These are phyloP conservation scores for Strigamia crassipes DNA, from an alignment of 2,888 invertebrate species.

Conservation along the genomic window DNA sequence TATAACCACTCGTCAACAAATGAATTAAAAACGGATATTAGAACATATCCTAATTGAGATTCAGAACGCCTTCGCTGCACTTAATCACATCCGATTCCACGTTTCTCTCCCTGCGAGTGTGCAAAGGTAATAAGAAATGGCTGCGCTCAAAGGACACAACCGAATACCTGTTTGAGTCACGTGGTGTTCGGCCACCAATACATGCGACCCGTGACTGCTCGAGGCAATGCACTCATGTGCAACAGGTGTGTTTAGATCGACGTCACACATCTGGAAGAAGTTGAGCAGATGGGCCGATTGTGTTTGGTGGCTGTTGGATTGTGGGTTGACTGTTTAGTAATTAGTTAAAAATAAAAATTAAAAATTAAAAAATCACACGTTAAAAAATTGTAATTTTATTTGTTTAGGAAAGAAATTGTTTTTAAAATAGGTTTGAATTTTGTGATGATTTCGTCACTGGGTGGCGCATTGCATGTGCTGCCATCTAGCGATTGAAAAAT, in stretches of 20 bases:
- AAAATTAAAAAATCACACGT: too few relatives aligned
- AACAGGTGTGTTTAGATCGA: background rate
- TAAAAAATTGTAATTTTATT: too few relatives aligned
- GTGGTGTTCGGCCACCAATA: background rate
- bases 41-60: background rate
- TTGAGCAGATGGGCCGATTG: background rate
- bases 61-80: background rate
- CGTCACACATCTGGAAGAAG: slow-evolving; percentile 1
- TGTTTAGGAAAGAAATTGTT: too few relatives aligned
- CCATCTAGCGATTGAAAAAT: too few relatives aligned
- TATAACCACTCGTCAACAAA: background rate
- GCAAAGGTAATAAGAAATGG: background rate
- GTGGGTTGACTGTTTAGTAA: too few relatives aligned
- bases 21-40: background rate
- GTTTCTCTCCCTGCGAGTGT: background rate
- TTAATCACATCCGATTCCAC: background rate
- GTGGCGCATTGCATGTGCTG: too few relatives aligned
- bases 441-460: too few relatives aligned
- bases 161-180: slow-evolving; percentile 36
- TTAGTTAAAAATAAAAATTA: too few relatives aligned
- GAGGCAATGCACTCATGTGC: background rate
- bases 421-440: too few relatives aligned
- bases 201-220: background rate
- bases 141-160: background rate
- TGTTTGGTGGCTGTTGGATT: too few relatives aligned